Conservation (phyloP, 1,140 invertebrate species). For the Phymorhynchus buccinoides region DNA sequence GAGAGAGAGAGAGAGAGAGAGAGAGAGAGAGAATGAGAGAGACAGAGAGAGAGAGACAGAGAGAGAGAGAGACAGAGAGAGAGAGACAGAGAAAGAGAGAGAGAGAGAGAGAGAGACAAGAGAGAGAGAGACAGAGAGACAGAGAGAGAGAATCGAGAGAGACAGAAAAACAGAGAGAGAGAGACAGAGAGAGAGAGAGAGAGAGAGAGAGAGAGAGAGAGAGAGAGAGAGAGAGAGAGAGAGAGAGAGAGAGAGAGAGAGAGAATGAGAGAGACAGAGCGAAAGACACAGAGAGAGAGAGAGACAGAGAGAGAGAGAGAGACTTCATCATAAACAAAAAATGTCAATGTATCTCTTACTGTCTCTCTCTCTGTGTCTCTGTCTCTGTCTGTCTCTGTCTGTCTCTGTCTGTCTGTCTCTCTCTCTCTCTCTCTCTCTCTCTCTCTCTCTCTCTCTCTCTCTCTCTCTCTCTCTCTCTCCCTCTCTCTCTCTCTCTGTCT, state of each 20-base stretch:
- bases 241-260: not conserved
- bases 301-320: conserved; percentile 37
- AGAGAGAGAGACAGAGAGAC: not conserved
- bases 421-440: conserved; percentile 7
- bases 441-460: conserved; percentile 25
- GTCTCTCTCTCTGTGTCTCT: not conserved
- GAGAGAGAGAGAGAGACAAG: not conserved
- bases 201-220: not conserved
- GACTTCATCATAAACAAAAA: not conserved
- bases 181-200: not conserved
- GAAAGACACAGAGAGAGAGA: conserved; percentile 27
- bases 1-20: not conserved
- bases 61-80: not conserved
- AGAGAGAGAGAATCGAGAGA: not conserved
- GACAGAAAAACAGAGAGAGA: not conserved
- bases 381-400: no score
- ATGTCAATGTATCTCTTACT: no score
- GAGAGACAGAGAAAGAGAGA: not conserved
- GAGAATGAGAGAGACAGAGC: conserved; percentile 21
- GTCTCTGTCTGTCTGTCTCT: not conserved
- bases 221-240: not conserved
- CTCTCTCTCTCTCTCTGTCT: not conserved
- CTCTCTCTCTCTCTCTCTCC: conserved; percentile 1
- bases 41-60: not conserved
- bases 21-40: not conserved